Base-by-base conservation (phyloP, 2,797 vertebrate species). In the Poecilia gillii region DNA sequence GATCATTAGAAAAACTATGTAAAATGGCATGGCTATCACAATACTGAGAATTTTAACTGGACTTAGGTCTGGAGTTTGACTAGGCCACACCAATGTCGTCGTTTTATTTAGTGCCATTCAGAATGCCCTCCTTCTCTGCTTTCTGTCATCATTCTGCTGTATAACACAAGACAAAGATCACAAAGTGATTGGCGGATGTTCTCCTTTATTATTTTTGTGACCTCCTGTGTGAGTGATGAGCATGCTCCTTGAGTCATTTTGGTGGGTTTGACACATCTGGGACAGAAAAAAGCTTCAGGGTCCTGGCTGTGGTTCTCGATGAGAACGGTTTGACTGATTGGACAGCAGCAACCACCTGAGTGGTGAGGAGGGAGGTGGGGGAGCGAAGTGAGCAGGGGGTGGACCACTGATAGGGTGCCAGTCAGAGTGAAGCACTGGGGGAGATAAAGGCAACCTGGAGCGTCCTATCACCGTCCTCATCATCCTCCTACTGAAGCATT, bases 281-380 rank as follows among this genome's bases (percentile, higher is more conserved):
- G 95, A 96, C 51, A 78, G 39, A 49, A 92, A 72, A 49, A n/a
- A 96, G 96, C 45, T 94, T 97, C 86, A 86, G 64, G 11, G 91
- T 97, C 81, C 89, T 96, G 43, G 95, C 95, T 4, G 92, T 94
- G 0, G 96, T 96, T 81, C 86, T 95, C 31, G 95, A 94, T 0
- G 91, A 93, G 78, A 86, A 91, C 41, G 94, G 94, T 70, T 87
- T 91, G 0, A 88, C 90, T 43, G 90, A 92, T 45, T 68, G 96
- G 74, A 53, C 0, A 3, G 83, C 90, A 0, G 85, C 79, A 6
- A 25, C 23, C 51, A 53, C 20, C 51, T 23, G 72, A 92, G 84
- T 31, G 94, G 28, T 62, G 16, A 33, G 1, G 31, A 33, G 1
- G 31, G 28, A 96, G 91, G 96, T 94, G 8, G 92, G 92, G 74